phyloP scores from a whole-genome alignment of 1,140 invertebrate species.

The Amphibalanus amphitrite region DNA sequence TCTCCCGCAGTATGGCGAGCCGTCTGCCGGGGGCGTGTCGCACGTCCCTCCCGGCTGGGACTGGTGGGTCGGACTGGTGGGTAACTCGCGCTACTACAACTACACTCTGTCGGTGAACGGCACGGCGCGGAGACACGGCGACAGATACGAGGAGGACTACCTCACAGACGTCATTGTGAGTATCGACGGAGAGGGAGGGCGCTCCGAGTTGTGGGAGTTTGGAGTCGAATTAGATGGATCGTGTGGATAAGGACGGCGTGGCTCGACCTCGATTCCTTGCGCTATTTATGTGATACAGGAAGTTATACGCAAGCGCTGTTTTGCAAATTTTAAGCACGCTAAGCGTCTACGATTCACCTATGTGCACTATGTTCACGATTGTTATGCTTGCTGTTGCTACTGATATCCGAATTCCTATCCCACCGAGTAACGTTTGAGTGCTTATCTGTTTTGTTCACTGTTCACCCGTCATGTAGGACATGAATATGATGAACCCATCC shows the following conservation, averaged over 20 bases:
- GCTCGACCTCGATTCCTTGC: too few relatives aligned
- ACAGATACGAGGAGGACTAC: constrained; percentile 46
- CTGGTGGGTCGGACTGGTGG: constrained; percentile 56
- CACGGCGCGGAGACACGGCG: constrained; percentile 32
- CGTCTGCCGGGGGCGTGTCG: constrained; percentile 35
- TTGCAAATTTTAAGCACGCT: too few relatives aligned
- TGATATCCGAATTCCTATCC: too few relatives aligned
- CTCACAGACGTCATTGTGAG: constrained; percentile 69
- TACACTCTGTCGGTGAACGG: constrained; percentile 72
- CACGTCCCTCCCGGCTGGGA: constrained; percentile 64
- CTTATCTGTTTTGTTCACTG: not conserved
- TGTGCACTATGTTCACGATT: too few relatives aligned
- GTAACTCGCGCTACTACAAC: constrained; percentile 75
- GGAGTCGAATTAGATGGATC: too few relatives aligned
- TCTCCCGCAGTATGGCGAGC: constrained; percentile 39
- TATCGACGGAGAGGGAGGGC: too few relatives aligned
- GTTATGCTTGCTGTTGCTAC: too few relatives aligned
- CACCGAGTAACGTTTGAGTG: not conserved
- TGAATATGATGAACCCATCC: not conserved
- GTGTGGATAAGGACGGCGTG: too few relatives aligned
- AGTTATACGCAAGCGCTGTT: too few relatives aligned
- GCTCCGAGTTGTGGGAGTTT: not conserved
- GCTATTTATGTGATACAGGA: too few relatives aligned
- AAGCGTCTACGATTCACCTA: too few relatives aligned
- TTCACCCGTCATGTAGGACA: not conserved